Evolutionary conservation across 2,888 invertebrate species (phyloP), one percentile per base, ranked within the genome.

Genomic region (Mayetiola destructor): DNA sequence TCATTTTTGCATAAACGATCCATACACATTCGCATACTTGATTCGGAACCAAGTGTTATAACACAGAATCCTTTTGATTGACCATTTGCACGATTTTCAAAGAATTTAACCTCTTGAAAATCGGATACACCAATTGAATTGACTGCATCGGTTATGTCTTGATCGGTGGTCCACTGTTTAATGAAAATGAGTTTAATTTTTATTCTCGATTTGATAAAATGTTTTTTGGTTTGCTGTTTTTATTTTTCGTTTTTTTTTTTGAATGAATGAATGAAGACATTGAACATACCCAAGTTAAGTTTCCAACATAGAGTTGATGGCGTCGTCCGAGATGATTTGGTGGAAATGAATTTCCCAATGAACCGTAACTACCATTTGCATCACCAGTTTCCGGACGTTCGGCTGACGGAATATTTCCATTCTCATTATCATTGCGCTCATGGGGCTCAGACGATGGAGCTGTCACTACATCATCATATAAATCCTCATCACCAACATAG

Each of bases 51-150:
- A 62, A 99, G 77, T 1, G 93, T 89, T 63, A 97, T 85, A 55
- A 96, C 88, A 70, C 96, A 97, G 76, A 96, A 99, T 30, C 99
- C 94, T 77, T 97, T 97, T 0, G 94, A 95, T 73, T 96, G 96
- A 27, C 97, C 97, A 76, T 97, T 97, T 35, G 94, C 88, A 66
- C 97, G 82, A 76, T 99, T 99, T 75, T 99, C 99, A 76, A 96
- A 96, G 76, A 58, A 99, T 75, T 97, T 97, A 36, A 99, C 94
- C 71, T 99, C 99, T 66, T 94, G 81, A 67, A 99, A 86, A 75
- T 99, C 97, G 58, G 79, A 80, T 6, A 96, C 88, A 54, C 96
- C 96, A 64, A 91, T 78, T 63, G 86, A 85, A 56, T 81, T 81
- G 60, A 96, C 80, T n/a, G 87, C 85, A 75, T 93, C 91, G 56